Conservation (phyloP, 1,140 invertebrate genomes). For the Drosophila prosaltans region DNA sequence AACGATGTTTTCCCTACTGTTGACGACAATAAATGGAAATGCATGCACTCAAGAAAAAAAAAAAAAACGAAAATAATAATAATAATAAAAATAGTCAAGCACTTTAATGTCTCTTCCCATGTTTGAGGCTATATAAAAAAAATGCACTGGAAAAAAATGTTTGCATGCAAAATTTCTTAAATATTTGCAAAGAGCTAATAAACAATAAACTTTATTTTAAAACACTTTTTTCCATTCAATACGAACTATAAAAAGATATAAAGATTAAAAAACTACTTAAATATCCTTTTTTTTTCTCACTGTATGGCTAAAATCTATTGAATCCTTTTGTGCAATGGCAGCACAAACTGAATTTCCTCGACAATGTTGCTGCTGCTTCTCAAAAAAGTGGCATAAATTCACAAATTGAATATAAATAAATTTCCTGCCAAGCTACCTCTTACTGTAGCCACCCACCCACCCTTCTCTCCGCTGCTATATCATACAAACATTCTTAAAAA, state of each 20-base stretch:
- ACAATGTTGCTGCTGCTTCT: slow-evolving; percentile 32
- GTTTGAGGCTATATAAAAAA: too few species aligned
- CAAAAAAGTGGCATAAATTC: slow-evolving; percentile 66
- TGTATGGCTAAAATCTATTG: slow-evolving; percentile 21
- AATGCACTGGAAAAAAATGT: too few species aligned
- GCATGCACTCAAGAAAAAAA: background rate
- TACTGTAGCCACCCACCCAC: background rate
- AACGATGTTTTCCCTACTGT: background rate
- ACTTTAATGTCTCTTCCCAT: background rate
- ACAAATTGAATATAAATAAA: slow-evolving; percentile 81
- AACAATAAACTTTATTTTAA: background rate
- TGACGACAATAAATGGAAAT: slow-evolving; percentile 10
- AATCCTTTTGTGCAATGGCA: slow-evolving; percentile 34
- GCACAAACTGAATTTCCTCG: slow-evolving; percentile 63
- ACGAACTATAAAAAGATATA: too few species aligned
- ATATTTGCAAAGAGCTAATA: too few species aligned
- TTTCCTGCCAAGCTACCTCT: slow-evolving; percentile 61
- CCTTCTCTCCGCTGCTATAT: background rate
- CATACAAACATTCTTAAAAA: slow-evolving; percentile 15
- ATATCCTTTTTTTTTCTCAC: slow-evolving; percentile 19
- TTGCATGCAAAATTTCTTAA: too few species aligned
- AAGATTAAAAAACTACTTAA: too few species aligned
- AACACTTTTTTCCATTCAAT: background rate
- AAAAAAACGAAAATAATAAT: too few species aligned
- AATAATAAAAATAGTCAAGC: background rate